Conservation (phyloP, 2,888 invertebrate species). For the Mellilla xanthometata region DNA sequence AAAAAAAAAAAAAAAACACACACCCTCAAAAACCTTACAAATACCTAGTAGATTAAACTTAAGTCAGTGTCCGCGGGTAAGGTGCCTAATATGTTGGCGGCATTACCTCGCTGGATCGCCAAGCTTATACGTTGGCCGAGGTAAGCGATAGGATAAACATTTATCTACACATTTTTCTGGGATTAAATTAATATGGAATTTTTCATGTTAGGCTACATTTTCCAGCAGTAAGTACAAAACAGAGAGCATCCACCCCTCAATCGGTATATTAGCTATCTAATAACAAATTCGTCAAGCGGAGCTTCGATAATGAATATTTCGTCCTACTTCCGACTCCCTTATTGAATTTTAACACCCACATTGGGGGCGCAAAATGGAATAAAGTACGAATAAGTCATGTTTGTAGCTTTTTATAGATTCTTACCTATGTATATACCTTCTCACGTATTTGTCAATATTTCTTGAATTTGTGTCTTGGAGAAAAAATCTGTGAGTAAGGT, state of each 20-base stretch:
- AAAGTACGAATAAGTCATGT: slow-evolving; percentile 26
- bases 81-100: too few relatives aligned
- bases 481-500: too few relatives aligned
- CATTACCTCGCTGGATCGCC: too few relatives aligned
- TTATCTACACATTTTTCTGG: too few relatives aligned
- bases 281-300: slow-evolving; percentile 59
- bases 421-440: too few relatives aligned
- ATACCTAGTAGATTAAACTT: too few relatives aligned
- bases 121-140: too few relatives aligned
- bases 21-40: too few relatives aligned
- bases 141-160: too few relatives aligned
- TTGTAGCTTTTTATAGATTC: too few relatives aligned
- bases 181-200: not conserved
- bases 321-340: slow-evolving; percentile 41
- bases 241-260: slow-evolving; percentile 34
- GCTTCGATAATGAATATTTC: slow-evolving; percentile 55
- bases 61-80: too few relatives aligned
- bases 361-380: slow-evolving; percentile 31
- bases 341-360: slow-evolving; percentile 43
- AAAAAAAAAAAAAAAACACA: too few relatives aligned
- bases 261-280: slow-evolving; percentile 67
- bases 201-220: not conserved
- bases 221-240: slow-evolving; percentile 8
- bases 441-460: slow-evolving; percentile 14
- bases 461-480: not conserved